These are phyloP conservation scores for Progne subis DNA, from an alignment of 2,113 vertebrate genomes.

Conservation along the genomic window DNA sequence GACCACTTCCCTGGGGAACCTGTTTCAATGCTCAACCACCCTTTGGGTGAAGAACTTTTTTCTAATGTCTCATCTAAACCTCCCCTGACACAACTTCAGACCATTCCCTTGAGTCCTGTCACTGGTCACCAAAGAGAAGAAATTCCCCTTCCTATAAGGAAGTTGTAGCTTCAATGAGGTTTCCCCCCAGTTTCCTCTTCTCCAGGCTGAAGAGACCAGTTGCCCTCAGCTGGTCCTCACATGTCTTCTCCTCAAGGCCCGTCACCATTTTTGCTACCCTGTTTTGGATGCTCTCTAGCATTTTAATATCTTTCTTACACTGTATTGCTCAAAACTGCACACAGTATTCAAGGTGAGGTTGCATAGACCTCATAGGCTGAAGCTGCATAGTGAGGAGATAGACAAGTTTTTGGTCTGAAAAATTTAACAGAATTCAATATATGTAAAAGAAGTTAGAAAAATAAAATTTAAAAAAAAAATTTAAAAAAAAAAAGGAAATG, in stretches of 20 bases:
- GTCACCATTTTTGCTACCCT: neutral
- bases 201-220: neutral
- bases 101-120: neutral
- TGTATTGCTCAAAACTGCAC: neutral
- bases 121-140: neutral
- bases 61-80: neutral
- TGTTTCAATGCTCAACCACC: fast-evolving
- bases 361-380: neutral
- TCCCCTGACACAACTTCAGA: neutral
- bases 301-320: neutral
- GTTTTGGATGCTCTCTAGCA: neutral
- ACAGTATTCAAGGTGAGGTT: neutral
- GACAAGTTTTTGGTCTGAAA: neutral
- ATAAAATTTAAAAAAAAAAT: neutral
- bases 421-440: neutral
- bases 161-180: neutral
- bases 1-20: fast-evolving
- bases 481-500: neutral
- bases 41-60: neutral
- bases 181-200: neutral
- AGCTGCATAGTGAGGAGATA: neutral
- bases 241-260: neutral
- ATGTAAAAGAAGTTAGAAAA: neutral
- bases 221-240: neutral
- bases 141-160: neutral